A percentile compares a stretch with the other conserved stretches of the same genome.
phyloP scores from a whole-genome alignment of 2,797 vertebrate genomes.

The Labeo calbasu region DNA sequence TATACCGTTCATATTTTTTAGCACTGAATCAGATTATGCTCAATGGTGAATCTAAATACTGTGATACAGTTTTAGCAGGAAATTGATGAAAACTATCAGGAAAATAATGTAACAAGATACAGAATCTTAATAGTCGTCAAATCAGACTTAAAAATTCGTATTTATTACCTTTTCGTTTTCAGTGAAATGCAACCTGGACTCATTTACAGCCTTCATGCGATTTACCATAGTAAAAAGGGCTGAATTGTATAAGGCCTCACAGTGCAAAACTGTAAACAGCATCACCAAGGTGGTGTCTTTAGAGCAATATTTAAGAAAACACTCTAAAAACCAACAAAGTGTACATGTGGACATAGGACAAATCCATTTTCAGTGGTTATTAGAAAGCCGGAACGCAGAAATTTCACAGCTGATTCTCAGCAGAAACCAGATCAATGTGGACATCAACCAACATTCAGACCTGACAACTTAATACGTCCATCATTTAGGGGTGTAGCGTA shows the following conservation, averaged over 20 bases:
- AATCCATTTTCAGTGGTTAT: background rate
- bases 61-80: too few relatives aligned
- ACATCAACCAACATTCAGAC: slow-evolving; percentile 10
- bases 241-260: background rate
- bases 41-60: background rate
- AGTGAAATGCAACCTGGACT: background rate
- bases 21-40: background rate
- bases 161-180: background rate
- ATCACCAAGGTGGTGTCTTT: background rate
- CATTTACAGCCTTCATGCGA: background rate
- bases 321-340: slow-evolving; percentile 8
- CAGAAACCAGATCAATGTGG: slow-evolving; percentile 29
- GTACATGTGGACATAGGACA: background rate
- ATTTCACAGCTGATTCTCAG: background rate
- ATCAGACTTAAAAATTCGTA: background rate
- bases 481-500: background rate
- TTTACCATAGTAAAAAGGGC: background rate
- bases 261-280: background rate
- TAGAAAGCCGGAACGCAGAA: background rate
- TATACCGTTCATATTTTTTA: background rate
- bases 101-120: too few relatives aligned
- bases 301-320: background rate
- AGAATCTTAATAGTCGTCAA: background rate
- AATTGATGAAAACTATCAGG: background rate
- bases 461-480: slow-evolving; percentile 41